These are phyloP conservation scores for Onchidella celtica DNA, from an alignment of 2,888 invertebrate species.

Conservation along the genomic window DNA sequence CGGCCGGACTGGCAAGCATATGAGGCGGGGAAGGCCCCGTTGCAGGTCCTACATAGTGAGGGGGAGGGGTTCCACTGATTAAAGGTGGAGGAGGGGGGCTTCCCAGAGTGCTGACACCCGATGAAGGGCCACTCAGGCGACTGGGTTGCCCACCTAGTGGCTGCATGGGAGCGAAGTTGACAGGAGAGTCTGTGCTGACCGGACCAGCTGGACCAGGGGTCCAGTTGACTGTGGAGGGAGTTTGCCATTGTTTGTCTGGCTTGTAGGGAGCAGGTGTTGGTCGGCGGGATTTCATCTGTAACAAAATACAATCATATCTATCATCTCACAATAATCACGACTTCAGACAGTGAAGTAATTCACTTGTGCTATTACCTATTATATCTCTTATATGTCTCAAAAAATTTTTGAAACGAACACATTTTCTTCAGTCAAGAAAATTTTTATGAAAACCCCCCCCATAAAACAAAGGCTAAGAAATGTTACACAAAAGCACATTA, in stretches of 20 bases:
- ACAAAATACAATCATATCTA: neutral
- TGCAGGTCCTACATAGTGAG: neutral
- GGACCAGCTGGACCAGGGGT: conserved; percentile 3
- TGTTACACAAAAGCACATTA: no score
- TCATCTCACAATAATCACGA: no score
- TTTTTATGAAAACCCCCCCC: no score
- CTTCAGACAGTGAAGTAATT: no score
- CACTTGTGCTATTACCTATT: no score
- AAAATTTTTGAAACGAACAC: no score
- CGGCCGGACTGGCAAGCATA: conserved; percentile 7
- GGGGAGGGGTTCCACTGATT: conserved; percentile 4
- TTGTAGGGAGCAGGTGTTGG: conserved; percentile 41
- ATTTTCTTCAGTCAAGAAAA: no score
- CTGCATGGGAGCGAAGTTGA: conserved; percentile 12
- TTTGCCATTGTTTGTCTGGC: conserved; percentile 38
- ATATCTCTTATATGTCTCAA: no score
- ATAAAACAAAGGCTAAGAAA: no score
- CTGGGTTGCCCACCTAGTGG: neutral
- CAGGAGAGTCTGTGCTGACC: conserved; percentile 12
- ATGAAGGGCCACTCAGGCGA: conserved; percentile 7
- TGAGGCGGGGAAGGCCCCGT: neutral
- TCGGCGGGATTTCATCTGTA: conserved; percentile 41
- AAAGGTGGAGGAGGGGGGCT: conserved; percentile 1
- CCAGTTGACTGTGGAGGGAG: conserved; percentile 34
- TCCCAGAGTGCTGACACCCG: neutral